Percentiles rank a stretch among this genome's conserved stretches.
phyloP scores from a whole-genome alignment of 2,113 vertebrate species.

The Mixornis gularis region DNA sequence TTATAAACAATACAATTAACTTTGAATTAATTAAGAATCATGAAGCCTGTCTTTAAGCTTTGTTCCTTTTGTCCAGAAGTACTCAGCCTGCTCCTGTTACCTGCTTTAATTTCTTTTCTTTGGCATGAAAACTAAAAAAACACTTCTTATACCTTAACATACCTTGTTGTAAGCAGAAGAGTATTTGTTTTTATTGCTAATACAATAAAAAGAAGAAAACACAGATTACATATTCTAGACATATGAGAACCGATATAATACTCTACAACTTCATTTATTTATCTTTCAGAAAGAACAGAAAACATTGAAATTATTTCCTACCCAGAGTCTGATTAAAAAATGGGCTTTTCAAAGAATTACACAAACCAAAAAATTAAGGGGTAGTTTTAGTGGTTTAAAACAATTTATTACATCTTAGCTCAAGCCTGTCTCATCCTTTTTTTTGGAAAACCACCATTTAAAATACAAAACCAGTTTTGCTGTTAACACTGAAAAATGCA shows the following conservation, averaged over 20 bases:
- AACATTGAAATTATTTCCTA: not conserved
- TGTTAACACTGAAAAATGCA: not conserved
- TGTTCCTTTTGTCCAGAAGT: conserved; percentile 54
- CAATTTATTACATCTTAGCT: not conserved
- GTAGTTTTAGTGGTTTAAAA: not conserved
- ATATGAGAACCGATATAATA: not conserved
- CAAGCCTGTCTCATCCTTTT: not conserved
- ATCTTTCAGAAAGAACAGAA: not conserved
- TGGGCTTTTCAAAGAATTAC: not conserved
- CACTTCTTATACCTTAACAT: not conserved
- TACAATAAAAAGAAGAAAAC: not conserved
- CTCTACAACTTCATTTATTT: not conserved
- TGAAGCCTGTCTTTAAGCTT: conserved; percentile 57
- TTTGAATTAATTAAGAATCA: conserved; percentile 72
- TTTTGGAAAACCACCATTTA: not conserved
- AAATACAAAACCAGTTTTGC: not conserved
- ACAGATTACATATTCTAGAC: not conserved
- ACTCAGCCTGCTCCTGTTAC: conserved; percentile 23
- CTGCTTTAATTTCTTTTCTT: conserved; percentile 22
- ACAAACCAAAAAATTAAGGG: not conserved
- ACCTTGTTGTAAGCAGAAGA: not conserved
- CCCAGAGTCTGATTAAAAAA: not conserved
- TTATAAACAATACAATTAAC: conserved; percentile 72
- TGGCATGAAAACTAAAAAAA: conserved; percentile 4
- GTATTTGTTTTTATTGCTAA: not conserved